Base-by-base conservation (phyloP, 2,888 invertebrate genomes). In the Lepidochrysops patricia region DNA sequence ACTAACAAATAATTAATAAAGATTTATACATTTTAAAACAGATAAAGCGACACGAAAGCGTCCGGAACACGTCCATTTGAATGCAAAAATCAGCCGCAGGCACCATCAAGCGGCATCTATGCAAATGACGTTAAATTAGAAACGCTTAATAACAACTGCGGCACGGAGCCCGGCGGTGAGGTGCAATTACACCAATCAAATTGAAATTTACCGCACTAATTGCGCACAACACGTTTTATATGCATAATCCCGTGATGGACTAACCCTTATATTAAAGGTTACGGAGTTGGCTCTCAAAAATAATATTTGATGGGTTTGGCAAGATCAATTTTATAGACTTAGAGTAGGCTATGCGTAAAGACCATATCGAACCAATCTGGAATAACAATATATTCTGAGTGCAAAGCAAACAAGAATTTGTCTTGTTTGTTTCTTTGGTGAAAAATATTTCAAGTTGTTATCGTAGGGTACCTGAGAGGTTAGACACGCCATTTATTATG, bases 121-220 rank as follows among this genome's bases (percentile, higher is more conserved):
- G 89, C 89, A 89, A 89, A 89, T 89, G 76, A 82, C 84, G 83
- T 87, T 86, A 87, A 89, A 89, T 88, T 87, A 85, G 84, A 82
- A 88, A 75, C 88, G 84, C 88, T 89, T 89, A 84, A 84, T 85
- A 85, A 82, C 89, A 89, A 89, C 89, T 89, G 89, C 82, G 85
- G 70, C 82, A 63, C 70, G 75, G 74, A 73, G 73, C 76, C 76
- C 74, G 76, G 76, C 81, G 82, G 86, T 86, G 86, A 88, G 85
- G 84, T 88, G 87, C 85, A 85, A 89, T 89, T 89, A 88, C 83
- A 87, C 82, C 84, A 85, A 89, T 88, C 84, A 88, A 88, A 88
- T 82, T 80, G 80, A 80, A 81, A 87, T 89, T 87, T 77, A 77
- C 79, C 78, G 69, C 74, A 84, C 86, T 87, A 89, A 88, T 88